Evolutionary conservation across 2,797 vertebrate genomes (phyloP), one percentile per base, ranked within the genome.

Genomic region (Enteromius radiatus): DNA sequence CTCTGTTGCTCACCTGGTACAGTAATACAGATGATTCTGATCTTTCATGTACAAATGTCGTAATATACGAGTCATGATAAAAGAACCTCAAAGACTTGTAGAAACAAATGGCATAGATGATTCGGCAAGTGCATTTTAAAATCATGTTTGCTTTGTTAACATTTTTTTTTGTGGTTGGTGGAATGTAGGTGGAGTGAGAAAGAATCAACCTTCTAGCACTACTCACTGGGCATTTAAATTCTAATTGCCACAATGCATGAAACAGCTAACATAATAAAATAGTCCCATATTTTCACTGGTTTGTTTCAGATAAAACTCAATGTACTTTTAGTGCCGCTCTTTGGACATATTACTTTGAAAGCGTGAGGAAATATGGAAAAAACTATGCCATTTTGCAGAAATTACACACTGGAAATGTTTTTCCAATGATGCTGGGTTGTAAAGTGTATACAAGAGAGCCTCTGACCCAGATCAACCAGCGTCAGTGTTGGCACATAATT

Each of bases 391-490:
- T 64, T 64, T 33, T 33, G 2, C 31, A 19, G 61, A 33, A 33
- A 64, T 64, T 64, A 33, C 15, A 8, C 28, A 7, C 3, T 28
- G 31, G 17, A 28, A 28, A 64, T 0, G 15, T 65, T 65, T 65
- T 65, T 61, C 3, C 63, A 21, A 21, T 65, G 17, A 65, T 33
- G 17, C 31, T 36, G 31, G 63, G 63, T 36, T 65, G 19, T 65
- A 65, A 38, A 19, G 19, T 21, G 10, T 33, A 33, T 52, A 52
- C 9, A 73, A 31, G 68, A 47, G 23, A 52, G 28, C 70, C 28
- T 73, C 59, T 61, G 26, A 61, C 59, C 59, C 59, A 63, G 59
- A 31, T 31, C 59, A 63, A 31, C 12, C 59, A 63, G 59, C 14
- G 59, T 31, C 10, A 52, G 45, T n/a, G 5, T 52, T 52, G 26